Evolutionary conservation across 2,797 vertebrate genomes (phyloP).

Genomic region (Delichon dasypus): DNA sequence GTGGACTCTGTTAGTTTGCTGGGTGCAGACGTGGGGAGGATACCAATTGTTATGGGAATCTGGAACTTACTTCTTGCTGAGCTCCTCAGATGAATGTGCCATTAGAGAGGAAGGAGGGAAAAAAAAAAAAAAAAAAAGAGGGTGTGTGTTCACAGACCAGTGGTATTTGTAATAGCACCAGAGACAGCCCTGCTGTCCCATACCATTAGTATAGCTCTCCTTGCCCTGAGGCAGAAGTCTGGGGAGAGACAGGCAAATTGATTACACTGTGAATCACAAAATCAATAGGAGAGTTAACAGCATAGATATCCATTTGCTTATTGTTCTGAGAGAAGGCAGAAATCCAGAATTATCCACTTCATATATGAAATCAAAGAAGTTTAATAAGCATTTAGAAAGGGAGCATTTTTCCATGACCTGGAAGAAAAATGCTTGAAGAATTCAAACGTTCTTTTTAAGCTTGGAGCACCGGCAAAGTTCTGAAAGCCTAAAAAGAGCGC

Average conservation of each 20-base stretch:
- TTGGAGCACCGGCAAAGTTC: not conserved
- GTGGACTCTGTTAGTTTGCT: not conserved
- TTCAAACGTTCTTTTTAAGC: not conserved
- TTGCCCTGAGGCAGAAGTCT: not conserved
- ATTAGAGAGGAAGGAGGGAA: not conserved
- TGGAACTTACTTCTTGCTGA: not conserved
- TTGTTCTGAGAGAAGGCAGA: not conserved
- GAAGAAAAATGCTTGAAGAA: not conserved
- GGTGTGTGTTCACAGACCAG: not conserved
- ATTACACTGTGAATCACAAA: not conserved
- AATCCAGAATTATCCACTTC: not conserved
- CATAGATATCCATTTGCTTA: not conserved
- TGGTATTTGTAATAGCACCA: not conserved
- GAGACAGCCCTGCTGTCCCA: not conserved
- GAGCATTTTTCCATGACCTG: not conserved
- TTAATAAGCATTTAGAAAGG: not conserved
- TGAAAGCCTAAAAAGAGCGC: not conserved
- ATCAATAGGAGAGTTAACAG: not conserved
- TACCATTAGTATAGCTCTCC: not conserved
- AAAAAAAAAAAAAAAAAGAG: not conserved
- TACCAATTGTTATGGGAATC: not conserved
- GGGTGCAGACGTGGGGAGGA: not conserved
- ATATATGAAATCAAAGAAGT: not conserved
- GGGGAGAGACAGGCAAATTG: not conserved
- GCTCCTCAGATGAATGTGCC: not conserved